Conservation (phyloP, 64 coral and sea anemone species). For the Stichodactyla helianthus region DNA sequence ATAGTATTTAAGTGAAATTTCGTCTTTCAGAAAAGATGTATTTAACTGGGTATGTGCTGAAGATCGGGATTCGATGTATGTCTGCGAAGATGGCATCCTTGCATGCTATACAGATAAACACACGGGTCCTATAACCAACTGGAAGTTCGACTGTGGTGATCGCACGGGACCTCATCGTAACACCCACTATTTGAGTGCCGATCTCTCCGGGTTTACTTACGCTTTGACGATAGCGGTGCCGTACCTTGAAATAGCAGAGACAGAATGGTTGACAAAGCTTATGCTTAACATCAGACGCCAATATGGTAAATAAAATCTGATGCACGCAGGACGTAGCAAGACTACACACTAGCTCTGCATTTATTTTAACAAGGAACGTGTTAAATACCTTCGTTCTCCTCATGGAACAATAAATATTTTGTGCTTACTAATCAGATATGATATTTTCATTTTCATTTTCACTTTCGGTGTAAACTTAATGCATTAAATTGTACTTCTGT, state of each 20-base stretch:
- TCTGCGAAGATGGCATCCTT: slow-evolving; percentile 41
- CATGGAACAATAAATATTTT: too few relatives aligned
- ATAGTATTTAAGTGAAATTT: neutral
- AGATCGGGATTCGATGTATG: slow-evolving; percentile 22
- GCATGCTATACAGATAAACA: neutral
- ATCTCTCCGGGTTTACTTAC: slow-evolving; percentile 31
- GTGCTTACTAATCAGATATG: too few relatives aligned
- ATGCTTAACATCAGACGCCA: slow-evolving; percentile 20
- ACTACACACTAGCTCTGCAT: too few relatives aligned
- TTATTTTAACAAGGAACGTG: too few relatives aligned
- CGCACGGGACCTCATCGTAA: slow-evolving; percentile 35
- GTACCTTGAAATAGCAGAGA: neutral
- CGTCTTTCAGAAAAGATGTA: neutral
- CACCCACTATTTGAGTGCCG: slow-evolving; percentile 13
- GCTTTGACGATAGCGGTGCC: slow-evolving; percentile 28
- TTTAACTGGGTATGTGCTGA: slow-evolving; percentile 45
- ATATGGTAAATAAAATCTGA: neutral
- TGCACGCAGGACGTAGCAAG: too few relatives aligned
- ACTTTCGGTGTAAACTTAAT: too few relatives aligned
- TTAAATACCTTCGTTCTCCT: too few relatives aligned
- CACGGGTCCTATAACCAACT: slow-evolving; percentile 25
- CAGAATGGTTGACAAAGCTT: slow-evolving; percentile 27
- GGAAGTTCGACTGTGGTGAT: slow-evolving; percentile 68
- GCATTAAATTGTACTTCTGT: too few relatives aligned
- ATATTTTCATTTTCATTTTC: too few relatives aligned